Evolutionary conservation across 35 echinoderm and acorn worm species (phyloP).

Genomic region (Nesometra sesokonis): DNA sequence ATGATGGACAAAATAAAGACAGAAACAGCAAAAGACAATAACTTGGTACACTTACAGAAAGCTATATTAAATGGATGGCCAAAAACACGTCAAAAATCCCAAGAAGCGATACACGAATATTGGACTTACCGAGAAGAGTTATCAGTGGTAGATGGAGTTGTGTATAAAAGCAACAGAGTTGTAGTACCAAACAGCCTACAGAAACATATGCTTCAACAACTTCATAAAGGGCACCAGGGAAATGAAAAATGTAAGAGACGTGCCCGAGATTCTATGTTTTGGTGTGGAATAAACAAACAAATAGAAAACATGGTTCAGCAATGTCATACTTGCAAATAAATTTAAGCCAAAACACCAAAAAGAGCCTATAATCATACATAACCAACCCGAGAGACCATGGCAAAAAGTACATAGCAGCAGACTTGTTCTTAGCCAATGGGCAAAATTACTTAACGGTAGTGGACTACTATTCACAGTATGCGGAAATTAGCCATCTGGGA

Average conservation of each 20-base stretch:
- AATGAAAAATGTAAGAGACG: neutral
- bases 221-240: slow-evolving; percentile 18
- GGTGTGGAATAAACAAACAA: neutral
- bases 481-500: neutral
- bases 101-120: neutral
- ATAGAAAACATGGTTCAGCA: neutral
- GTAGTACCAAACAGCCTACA: slow-evolving; percentile 12
- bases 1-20: slow-evolving; percentile 24
- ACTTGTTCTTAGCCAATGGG: neutral
- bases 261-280: neutral
- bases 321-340: neutral
- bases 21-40: slow-evolving; percentile 15
- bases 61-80: slow-evolving; percentile 27
- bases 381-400: neutral
- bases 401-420: neutral
- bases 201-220: slow-evolving; percentile 4
- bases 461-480: neutral
- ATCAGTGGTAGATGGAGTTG: neutral
- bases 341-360: neutral
- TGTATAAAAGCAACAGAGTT: slow-evolving; percentile 2
- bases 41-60: neutral
- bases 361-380: neutral
- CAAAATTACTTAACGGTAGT: neutral
- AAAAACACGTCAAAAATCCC: neutral
- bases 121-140: slow-evolving; percentile 37